A percentile compares a stretch with the other conserved stretches of the same genome.
Evolutionary conservation across 2,113 vertebrate genomes (phyloP).

Genomic region (human (Homo sapiens)): DNA sequence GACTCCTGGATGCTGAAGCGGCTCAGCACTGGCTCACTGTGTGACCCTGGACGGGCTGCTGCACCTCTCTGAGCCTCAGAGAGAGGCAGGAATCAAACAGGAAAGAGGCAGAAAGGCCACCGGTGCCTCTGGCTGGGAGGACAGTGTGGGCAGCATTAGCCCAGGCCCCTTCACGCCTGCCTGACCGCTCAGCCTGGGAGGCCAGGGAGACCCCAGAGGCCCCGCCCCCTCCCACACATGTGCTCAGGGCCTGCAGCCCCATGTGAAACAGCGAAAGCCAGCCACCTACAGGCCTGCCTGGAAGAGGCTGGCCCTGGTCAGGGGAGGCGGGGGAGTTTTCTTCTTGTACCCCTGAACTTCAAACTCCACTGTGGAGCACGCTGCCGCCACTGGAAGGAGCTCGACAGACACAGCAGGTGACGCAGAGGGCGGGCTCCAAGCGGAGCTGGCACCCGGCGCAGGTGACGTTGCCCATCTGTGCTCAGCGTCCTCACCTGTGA

Average conservation of each 20-base stretch:
- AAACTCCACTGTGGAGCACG: background rate
- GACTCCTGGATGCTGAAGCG: background rate
- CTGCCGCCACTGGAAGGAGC: background rate
- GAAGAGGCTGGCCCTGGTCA: background rate
- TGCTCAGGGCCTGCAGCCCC: rapidly evolving
- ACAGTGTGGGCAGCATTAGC: background rate
- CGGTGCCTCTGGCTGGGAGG: background rate
- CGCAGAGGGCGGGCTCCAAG: rapidly evolving
- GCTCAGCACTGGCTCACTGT: background rate
- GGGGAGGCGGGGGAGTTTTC: no score
- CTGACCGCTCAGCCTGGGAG: background rate
- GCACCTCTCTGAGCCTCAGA: background rate
- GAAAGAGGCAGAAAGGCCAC: background rate
- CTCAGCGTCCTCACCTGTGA: background rate
- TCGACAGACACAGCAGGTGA: background rate
- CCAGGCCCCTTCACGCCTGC: rapidly evolving
- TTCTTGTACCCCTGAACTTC: background rate
- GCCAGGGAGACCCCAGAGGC: no score
- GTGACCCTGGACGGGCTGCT: background rate
- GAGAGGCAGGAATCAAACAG: background rate
- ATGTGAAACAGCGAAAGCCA: background rate
- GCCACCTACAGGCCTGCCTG: background rate
- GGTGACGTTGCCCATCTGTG: no score
- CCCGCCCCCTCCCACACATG: no score
- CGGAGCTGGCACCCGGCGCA: background rate